Conservation (phyloP, 2,888 invertebrate genomes). For the Lasius fuliginosus region DNA sequence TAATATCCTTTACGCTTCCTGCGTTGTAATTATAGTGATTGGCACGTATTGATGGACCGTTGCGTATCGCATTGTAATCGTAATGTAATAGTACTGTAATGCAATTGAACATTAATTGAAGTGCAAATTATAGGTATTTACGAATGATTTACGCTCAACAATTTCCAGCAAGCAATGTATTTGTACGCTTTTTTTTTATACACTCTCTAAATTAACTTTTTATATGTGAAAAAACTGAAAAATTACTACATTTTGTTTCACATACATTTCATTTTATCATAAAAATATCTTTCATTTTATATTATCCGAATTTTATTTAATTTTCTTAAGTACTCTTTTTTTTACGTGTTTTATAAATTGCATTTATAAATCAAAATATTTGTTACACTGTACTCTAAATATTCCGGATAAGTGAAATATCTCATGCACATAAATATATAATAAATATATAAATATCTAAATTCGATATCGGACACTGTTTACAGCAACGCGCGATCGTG, state of each 20-base stretch:
- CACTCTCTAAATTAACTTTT: neutral
- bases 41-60: slow-evolving; percentile 53
- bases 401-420: slow-evolving; percentile 5
- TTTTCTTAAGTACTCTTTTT: too few relatives aligned
- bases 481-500: neutral
- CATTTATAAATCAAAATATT: slow-evolving; percentile 19
- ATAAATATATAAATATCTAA: slow-evolving; percentile 32
- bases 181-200: neutral
- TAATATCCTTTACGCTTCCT: slow-evolving; percentile 32
- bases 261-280: neutral
- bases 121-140: slow-evolving; percentile 47
- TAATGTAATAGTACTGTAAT: slow-evolving; percentile 52
- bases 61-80: slow-evolving; percentile 52
- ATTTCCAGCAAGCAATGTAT: neutral
- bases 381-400: slow-evolving; percentile 5
- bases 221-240: neutral
- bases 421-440: neutral
- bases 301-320: slow-evolving; percentile 2
- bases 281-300: neutral
- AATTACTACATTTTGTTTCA: neutral
- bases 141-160: slow-evolving; percentile 39
- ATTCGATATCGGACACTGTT: slow-evolving; percentile 28
- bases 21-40: slow-evolving; percentile 49
- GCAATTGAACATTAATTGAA: slow-evolving; percentile 34
- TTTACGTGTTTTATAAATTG: neutral